Conservation (phyloP, 2,113 vertebrate genomes). For the Tringa solitaria region DNA sequence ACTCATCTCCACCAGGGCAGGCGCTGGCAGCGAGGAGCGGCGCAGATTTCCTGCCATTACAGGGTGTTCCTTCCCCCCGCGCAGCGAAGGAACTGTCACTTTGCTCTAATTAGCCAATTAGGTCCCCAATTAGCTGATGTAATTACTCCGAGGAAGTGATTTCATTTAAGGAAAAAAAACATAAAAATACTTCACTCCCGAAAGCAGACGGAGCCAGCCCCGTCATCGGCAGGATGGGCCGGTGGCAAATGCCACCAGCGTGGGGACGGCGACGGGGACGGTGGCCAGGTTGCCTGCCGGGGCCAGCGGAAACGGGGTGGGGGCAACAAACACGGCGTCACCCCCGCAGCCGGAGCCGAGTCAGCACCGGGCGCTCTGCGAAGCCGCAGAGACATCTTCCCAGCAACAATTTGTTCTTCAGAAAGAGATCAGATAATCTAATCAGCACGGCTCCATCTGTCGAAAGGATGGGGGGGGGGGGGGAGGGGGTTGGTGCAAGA, state of each 20-base stretch:
- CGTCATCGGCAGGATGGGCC: not conserved
- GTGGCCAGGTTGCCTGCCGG: not conserved
- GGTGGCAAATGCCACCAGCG: not conserved
- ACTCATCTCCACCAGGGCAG: accelerated
- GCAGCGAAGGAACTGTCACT: not conserved
- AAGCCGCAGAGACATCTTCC: not conserved
- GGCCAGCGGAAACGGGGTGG: not conserved
- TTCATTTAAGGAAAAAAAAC: not conserved
- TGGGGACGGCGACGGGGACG: not conserved
- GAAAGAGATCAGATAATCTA: not conserved
- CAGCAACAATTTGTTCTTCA: slow-evolving; percentile 5
- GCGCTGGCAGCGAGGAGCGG: not conserved
- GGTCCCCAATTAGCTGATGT: not conserved
- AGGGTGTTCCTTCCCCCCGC: not conserved
- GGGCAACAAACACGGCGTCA: not conserved
- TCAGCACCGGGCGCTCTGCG: not conserved
- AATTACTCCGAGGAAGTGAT: slow-evolving; percentile 1
- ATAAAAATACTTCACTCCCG: not conserved
- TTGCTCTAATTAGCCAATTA: not conserved
- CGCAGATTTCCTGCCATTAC: not conserved
- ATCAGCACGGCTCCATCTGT: not conserved
- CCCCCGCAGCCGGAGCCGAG: not conserved
- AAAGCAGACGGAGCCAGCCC: not conserved
- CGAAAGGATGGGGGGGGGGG: not conserved
- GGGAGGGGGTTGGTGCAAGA: not conserved